These are phyloP conservation scores for Rana temporaria DNA, from an alignment of 2,113 vertebrate genomes.

Conservation along the genomic window DNA sequence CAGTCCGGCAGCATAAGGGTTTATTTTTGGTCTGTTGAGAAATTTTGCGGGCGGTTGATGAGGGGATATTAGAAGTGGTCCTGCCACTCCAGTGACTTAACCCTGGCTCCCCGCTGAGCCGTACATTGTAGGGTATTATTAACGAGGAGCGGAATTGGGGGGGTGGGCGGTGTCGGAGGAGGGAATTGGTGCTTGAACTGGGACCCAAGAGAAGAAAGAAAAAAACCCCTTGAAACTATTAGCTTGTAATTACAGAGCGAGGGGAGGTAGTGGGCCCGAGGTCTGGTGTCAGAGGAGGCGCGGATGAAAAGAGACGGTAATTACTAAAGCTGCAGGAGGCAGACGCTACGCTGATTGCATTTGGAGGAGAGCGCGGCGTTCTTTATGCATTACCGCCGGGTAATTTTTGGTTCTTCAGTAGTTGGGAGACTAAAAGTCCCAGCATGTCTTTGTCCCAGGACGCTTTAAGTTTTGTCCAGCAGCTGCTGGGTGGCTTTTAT, in stretches of 20 bases:
- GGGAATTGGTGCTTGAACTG: constrained; percentile 65
- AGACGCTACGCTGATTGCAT: constrained; percentile 65
- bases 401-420: too few species aligned
- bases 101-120: constrained; percentile 58
- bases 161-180: constrained; percentile 55
- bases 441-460: too few species aligned
- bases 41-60: constrained; percentile 61
- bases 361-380: constrained; percentile 51
- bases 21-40: constrained; percentile 59
- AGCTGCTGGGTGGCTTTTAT: too few species aligned
- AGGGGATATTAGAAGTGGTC: constrained; percentile 57
- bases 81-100: constrained; percentile 52
- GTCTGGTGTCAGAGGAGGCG: constrained; percentile 67
- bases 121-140: constrained; percentile 65
- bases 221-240: constrained; percentile 72
- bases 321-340: constrained; percentile 72
- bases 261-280: constrained; percentile 68
- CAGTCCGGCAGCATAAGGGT: neutral
- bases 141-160: constrained; percentile 58
- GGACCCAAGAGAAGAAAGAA: constrained; percentile 62
- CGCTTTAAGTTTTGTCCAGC: too few species aligned
- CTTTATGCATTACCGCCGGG: neutral
- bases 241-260: constrained; percentile 79
- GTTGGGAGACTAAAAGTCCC: too few species aligned
- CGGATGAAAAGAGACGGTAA: constrained; percentile 74